Evolutionary conservation across 2,113 vertebrate genomes (phyloP), one percentile per base, ranked within the genome.

Genomic region (Cromileptes altivelis): DNA sequence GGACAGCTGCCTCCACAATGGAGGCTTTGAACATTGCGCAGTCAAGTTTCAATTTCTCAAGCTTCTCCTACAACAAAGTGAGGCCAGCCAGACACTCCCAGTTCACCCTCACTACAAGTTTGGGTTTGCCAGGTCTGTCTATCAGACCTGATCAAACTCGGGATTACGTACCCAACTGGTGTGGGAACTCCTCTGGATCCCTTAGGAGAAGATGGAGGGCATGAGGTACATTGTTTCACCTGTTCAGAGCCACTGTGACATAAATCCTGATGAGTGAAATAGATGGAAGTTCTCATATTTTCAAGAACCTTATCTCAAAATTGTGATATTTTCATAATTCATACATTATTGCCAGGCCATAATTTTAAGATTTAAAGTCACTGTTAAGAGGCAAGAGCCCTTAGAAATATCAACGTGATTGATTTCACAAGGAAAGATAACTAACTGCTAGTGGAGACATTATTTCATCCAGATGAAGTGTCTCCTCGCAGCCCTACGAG

Each of bases 1-100:
- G 52, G 62, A 60, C 70, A 65, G 27, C 61, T 60, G 52, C 70
- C 70, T 67, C 62, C 62, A 49, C 61, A 67, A 23, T 3, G 21
- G 14, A 60, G 52, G 62, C 61, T 74, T 52, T 67, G 53, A 80
- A 65, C 69, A 47, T 56, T 19, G 27, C 5, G 15, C 23, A 40
- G 27, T 49, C 40, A 15, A 45, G 11, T 23, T 25, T 68, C 18
- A 17, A 7, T 57, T 17, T 58, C 40, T 40, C 14, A 40, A 42
- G 19, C 23, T 19, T 60, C 30, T 42, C 8, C 42, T n/a, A 33
- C 30, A 68, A n/a, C 2, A 21, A 42, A 25, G 6, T 1, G 58
- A 45, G 6, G 23, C 30, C 72, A 70, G 25, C 67, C 19, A n/a
- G 21, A 56, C 52, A 21, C 10, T 67, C 62, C 52, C 52, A 55